Conservation (phyloP, 2,113 vertebrate species). For the Ondatra zibethicus region DNA sequence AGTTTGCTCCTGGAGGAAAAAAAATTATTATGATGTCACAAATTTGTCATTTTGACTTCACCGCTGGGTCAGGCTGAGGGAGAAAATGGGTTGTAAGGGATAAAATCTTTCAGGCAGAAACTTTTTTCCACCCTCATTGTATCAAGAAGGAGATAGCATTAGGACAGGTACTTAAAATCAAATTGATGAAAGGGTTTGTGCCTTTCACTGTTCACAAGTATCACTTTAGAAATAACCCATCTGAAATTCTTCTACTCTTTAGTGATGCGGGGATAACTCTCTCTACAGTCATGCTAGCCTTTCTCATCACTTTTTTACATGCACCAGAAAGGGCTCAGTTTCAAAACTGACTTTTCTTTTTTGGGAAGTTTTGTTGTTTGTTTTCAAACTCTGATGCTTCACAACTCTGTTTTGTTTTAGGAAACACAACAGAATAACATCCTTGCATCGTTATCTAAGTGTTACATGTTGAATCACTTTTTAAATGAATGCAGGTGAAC, state of each 20-base stretch:
- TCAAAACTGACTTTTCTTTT: not conserved
- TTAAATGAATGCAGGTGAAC: not conserved
- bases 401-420: too few species aligned
- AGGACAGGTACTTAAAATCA: conserved; percentile 57
- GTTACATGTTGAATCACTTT: not conserved
- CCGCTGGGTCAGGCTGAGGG: conserved; percentile 55
- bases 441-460: not conserved
- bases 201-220: conserved; percentile 8
- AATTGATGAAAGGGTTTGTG: conserved; percentile 8
- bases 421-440: not conserved
- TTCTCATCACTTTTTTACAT: not conserved
- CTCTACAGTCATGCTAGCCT: not conserved
- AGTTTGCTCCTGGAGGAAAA: conserved; percentile 77
- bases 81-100: conserved; percentile 64
- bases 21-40: conserved; percentile 80
- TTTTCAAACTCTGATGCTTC: not conserved
- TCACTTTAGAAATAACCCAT: conserved; percentile 40
- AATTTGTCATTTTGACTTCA: conserved; percentile 78
- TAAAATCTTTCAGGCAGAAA: conserved; percentile 62
- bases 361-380: not conserved
- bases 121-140: conserved; percentile 35
- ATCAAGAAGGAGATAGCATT: conserved; percentile 49
- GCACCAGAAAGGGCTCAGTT: not conserved
- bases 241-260: conserved; percentile 57
- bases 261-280: not conserved